Evolutionary conservation across 2,797 vertebrate species (phyloP).

Genomic region (Myotis findleyi): DNA sequence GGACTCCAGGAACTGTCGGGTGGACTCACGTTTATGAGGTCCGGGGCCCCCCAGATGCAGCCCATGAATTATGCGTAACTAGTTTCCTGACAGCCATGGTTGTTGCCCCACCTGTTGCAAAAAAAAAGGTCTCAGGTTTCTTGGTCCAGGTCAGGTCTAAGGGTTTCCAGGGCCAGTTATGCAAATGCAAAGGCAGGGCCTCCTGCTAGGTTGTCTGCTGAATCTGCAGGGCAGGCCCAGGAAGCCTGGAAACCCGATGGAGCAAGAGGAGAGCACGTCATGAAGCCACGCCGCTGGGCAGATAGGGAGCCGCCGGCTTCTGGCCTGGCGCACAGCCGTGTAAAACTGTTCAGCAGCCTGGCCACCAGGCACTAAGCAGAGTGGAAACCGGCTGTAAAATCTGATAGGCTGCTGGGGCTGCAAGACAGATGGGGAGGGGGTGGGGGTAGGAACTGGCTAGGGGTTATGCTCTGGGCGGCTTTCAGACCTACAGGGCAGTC

Average conservation of each 20-base stretch:
- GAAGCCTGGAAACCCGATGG: not conserved
- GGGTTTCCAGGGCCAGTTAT: not conserved
- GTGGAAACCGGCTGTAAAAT: constrained; percentile 29
- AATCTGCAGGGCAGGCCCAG: not conserved
- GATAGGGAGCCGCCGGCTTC: not conserved
- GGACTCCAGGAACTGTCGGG: constrained; percentile 19
- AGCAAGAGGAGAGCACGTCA: not conserved
- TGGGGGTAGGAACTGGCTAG: not conserved
- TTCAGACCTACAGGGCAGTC: not conserved
- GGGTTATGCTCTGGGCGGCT: constrained; percentile 35
- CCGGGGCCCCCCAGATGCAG: constrained; percentile 20
- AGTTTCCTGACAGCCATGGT: constrained; percentile 46
- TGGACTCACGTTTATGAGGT: not conserved
- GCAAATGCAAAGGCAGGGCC: accelerated
- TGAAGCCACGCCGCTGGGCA: not conserved
- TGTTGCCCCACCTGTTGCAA: constrained; percentile 34
- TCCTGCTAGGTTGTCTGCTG: not conserved
- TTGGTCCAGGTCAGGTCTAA: not conserved
- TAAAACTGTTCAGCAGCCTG: not conserved
- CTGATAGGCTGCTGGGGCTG: not conserved
- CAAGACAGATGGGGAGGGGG: constrained; percentile 39
- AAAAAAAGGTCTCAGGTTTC: constrained; percentile 30
- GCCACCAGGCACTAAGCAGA: not conserved
- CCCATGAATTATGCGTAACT: constrained; percentile 54
- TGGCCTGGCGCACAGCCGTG: not conserved